Percentiles rank a stretch among this genome's conserved stretches.
Conservation (phyloP, 1,140 invertebrate genomes). For the Chrysopa pallens region DNA sequence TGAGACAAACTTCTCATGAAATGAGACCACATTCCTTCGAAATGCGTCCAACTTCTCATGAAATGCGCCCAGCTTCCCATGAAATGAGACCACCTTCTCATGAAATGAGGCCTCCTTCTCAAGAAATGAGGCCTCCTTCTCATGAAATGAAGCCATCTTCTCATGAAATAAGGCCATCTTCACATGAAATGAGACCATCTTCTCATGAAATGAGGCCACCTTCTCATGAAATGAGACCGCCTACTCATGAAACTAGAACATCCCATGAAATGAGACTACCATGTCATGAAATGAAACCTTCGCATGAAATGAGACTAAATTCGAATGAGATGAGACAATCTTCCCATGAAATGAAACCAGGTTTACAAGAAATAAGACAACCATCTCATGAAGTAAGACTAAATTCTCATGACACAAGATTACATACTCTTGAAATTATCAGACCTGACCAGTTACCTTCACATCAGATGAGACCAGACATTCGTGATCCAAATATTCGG, state of each 20-base stretch:
- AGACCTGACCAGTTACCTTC: constrained; percentile 4
- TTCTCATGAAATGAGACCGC: not conserved
- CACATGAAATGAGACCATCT: not conserved
- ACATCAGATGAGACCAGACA: constrained; percentile 5
- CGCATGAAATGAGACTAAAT: not conserved
- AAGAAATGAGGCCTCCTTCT: not conserved
- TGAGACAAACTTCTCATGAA: not conserved
- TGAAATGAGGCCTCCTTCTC: not conserved
- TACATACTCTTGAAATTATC: not conserved
- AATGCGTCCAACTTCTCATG: not conserved
- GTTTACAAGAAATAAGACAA: no score
- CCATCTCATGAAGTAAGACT: not conserved
- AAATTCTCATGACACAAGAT: not conserved
- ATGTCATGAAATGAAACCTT: not conserved
- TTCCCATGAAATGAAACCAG: not conserved
- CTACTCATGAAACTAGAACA: not conserved
- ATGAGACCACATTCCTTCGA: not conserved
- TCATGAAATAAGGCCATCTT: not conserved
- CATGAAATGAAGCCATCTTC: not conserved
- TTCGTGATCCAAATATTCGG: no score
- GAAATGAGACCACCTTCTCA: not conserved
- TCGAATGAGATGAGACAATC: not conserved
- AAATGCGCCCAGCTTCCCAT: not conserved
- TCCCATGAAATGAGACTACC: not conserved
- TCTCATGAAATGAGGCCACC: not conserved